A percentile compares a stretch with the other conserved stretches of the same genome.
These are phyloP conservation scores for Coptotermes formosanus DNA, from an alignment of 1,140 invertebrate species.

Conservation along the genomic window DNA sequence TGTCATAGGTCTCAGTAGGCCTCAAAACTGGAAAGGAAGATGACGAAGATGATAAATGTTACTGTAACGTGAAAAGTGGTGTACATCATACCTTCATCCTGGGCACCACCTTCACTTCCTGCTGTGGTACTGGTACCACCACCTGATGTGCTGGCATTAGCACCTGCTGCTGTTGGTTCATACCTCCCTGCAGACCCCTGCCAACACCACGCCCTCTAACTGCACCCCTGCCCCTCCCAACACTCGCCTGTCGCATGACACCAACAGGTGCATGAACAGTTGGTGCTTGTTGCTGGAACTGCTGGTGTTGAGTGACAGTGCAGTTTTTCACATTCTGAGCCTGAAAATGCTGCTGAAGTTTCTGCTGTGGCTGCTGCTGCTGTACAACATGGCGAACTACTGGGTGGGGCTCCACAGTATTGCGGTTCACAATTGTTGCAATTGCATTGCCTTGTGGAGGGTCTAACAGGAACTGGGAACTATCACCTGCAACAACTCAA, in stretches of 20 bases:
- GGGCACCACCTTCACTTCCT: not conserved
- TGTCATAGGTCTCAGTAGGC: too few relatives aligned
- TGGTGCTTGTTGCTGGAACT: not conserved
- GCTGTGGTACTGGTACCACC: not conserved
- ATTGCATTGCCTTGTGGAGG: conserved; percentile 36
- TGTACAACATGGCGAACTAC: not conserved
- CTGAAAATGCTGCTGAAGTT: not conserved
- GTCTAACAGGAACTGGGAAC: not conserved
- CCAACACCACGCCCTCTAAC: conserved; percentile 3
- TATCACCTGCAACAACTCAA: conserved; percentile 27
- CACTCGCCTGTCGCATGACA: not conserved
- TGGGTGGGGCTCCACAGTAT: conserved; percentile 31
- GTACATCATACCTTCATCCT: not conserved
- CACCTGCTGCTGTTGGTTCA: conserved; percentile 10
- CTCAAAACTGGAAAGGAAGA: too few relatives aligned
- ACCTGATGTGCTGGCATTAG: too few relatives aligned
- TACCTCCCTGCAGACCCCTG: not conserved
- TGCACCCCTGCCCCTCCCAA: not conserved
- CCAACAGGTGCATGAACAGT: not conserved
- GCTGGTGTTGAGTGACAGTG: not conserved
- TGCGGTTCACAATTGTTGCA: conserved; percentile 36
- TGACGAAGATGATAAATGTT: too few relatives aligned
- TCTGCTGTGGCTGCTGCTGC: not conserved
- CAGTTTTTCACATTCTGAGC: not conserved
- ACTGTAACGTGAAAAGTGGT: not conserved